phyloP scores from a whole-genome alignment of 2,113 vertebrate genomes.

The Chitala chitala region DNA sequence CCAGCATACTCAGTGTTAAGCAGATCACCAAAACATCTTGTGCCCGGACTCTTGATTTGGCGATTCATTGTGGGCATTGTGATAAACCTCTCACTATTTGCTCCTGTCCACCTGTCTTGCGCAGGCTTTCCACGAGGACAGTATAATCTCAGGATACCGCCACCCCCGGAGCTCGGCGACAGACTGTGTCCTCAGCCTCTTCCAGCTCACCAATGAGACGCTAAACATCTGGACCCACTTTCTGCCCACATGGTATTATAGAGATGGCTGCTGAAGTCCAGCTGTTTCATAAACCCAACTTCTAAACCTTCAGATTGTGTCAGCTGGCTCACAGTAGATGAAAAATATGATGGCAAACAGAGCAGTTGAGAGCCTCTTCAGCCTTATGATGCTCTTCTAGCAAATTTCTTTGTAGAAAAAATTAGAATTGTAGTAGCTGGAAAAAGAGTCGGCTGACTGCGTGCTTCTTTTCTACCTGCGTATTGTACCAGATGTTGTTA shows the following conservation, averaged over 20 bases:
- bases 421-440: neutral
- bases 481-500: too few species aligned
- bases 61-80: neutral
- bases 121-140: conserved; percentile 82
- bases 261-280: neutral
- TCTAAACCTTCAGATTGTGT: neutral
- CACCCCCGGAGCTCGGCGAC: conserved; percentile 76
- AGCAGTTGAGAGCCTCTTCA: neutral
- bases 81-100: too few species aligned
- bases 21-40: neutral
- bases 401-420: neutral
- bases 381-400: neutral
- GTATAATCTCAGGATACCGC: conserved; percentile 87
- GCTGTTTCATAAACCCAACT: neutral
- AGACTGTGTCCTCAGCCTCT: conserved; percentile 83
- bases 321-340: too few species aligned
- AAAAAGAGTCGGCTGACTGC: neutral
- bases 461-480: too few species aligned
- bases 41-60: neutral
- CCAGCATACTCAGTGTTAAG: too few species aligned
- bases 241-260: conserved; percentile 75
- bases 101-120: neutral
- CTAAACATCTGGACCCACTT: conserved; percentile 96
- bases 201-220: conserved; percentile 92
- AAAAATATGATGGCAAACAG: neutral